These are phyloP conservation scores for Venusia cambrica DNA, from an alignment of 2,888 invertebrate genomes.

Conservation along the genomic window DNA sequence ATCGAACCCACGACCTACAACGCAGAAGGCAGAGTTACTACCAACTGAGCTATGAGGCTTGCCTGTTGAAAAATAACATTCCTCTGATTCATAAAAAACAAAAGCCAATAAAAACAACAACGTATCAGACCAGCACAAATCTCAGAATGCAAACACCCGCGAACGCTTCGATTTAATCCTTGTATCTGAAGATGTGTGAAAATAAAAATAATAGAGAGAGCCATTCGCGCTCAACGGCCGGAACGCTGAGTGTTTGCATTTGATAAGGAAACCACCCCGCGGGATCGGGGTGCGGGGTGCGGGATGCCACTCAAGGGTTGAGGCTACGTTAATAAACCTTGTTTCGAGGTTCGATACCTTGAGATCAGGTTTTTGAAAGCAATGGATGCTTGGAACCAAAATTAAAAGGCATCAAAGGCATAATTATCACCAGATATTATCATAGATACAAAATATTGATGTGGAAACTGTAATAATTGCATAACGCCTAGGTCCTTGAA, in stretches of 20 bases:
- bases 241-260: conserved; percentile 75
- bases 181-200: conserved; percentile 50
- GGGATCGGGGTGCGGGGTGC: conserved; percentile 31
- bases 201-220: conserved; percentile 70
- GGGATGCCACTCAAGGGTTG: conserved; percentile 37
- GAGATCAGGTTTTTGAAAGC: too few species aligned
- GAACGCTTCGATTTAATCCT: conserved; percentile 50
- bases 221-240: conserved; percentile 69
- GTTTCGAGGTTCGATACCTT: conserved; percentile 22
- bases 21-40: too few species aligned
- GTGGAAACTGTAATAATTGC: too few species aligned
- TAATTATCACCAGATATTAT: too few species aligned
- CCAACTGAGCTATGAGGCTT: too few species aligned
- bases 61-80: too few species aligned
- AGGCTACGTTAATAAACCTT: conserved; percentile 32
- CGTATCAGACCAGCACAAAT: conserved; percentile 28
- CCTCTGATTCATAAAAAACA: background rate
- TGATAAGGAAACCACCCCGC: conserved; percentile 58
- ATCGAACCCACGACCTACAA: too few species aligned
- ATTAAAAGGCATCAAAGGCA: too few species aligned
- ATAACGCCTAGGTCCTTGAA: too few species aligned
- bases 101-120: conserved; percentile 6
- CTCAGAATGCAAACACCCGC: conserved; percentile 34
- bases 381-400: too few species aligned
- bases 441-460: too few species aligned